These are phyloP conservation scores for Paedocypris sp. DNA, from an alignment of 2,113 vertebrate genomes.

Conservation along the genomic window DNA sequence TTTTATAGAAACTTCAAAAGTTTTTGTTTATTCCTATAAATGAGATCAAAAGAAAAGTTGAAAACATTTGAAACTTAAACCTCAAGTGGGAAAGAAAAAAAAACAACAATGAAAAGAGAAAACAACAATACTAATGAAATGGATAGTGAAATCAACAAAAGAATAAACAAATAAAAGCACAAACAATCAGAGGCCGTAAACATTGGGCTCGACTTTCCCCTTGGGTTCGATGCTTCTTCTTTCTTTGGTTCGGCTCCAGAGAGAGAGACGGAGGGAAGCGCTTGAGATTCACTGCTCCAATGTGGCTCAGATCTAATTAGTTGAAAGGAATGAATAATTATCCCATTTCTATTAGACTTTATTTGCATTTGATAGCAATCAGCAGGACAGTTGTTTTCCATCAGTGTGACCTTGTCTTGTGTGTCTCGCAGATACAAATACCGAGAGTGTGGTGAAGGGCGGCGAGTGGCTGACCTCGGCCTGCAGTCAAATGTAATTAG, in stretches of 20 bases:
- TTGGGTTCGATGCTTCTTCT: conserved; percentile 41
- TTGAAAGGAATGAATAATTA: conserved; percentile 44
- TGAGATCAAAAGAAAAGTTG: conserved; percentile 62
- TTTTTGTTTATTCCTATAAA: conserved; percentile 52
- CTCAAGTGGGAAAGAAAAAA: conserved; percentile 50
- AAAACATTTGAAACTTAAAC: conserved; percentile 59
- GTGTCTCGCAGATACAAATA: neutral
- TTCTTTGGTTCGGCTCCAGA: conserved; percentile 52
- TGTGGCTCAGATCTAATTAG: conserved; percentile 52
- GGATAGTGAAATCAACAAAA: conserved; percentile 36
- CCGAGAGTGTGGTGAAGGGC: neutral
- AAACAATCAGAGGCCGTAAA: conserved; percentile 46
- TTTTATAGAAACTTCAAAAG: conserved; percentile 66
- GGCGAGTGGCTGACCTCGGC: neutral
- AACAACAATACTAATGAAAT: conserved; percentile 41
- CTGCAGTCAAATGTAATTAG: conserved; percentile 1
- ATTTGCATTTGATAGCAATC: conserved; percentile 24
- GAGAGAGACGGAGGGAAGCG: conserved; percentile 49
- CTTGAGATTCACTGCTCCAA: conserved; percentile 13
- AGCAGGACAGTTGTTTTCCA: conserved; percentile 15
- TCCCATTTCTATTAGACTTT: conserved; percentile 41
- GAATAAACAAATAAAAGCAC: conserved; percentile 40
- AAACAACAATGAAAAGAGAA: conserved; percentile 38
- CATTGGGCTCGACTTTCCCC: conserved; percentile 40
- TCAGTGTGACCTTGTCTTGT: neutral